Evolutionary conservation across 2,113 vertebrate genomes (phyloP), one percentile per base, ranked within the genome.

Genomic region (Laticauda laticaudata): DNA sequence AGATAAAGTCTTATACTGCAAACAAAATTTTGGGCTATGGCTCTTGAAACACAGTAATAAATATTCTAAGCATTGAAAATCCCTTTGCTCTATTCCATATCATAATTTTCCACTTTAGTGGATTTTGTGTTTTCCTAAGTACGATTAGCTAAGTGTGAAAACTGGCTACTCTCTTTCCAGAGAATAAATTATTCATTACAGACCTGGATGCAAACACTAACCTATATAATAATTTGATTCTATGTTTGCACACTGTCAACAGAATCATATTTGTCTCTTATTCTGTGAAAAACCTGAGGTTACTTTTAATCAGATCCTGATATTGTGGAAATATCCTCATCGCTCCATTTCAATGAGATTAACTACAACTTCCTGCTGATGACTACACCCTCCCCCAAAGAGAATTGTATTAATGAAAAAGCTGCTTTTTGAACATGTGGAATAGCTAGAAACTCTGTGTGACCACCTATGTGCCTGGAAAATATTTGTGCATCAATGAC

Each of bases 401-500:
- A 87, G 10, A 9, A 34, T 3, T 23, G 29, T 59, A 39, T 86
- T 12, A 26, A 93, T 53, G 61, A 24, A 93, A 24, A 93, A 87
- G 43, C 45, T 21, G n/a, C 55, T 61, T 61, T 45, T 5, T 86
- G 29, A 59, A 90, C 57, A 57, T 15, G 34, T 18, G 14, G 54
- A 43, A n/a, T 34, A 48, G 7, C 43, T 57, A 45, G 24, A 55
- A 89, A 86, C 26, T 55, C 9, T 20, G 15, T 86, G 39, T 61
- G 34, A 39, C 56, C 59, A 87, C 75, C 53, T 43, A 87, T 39
- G 75, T 43, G 56, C 3, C 55, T 90, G 88, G 45, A 64, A 90
- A 90, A 90, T 92, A 75, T 92, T 90, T 92, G 53, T 34, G 86
- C n/a, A 86, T 56, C 45, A 61, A 57, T 86, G 24, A 10, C 23